Evolutionary conservation across 2,888 invertebrate species (phyloP).

Genomic region (Troides aeacus): DNA sequence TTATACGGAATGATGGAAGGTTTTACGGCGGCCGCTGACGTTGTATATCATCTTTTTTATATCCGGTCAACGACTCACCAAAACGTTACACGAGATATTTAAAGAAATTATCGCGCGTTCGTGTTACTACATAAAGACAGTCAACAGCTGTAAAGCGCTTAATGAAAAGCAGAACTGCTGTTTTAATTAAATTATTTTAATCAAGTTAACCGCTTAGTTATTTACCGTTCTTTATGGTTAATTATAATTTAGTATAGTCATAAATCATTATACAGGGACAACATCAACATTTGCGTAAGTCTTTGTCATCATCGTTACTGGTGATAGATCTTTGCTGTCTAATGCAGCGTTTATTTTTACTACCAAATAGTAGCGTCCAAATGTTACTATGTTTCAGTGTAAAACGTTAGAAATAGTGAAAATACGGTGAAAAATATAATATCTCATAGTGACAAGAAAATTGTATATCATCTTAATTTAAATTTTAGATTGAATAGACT

Average conservation of each 20-base stretch:
- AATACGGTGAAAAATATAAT: no score
- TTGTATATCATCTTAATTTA: no score
- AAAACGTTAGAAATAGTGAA: no score
- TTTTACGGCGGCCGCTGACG: slow-evolving; percentile 38
- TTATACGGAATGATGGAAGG: slow-evolving; percentile 62
- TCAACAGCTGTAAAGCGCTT: background rate
- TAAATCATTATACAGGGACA: background rate
- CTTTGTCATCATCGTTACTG: no score
- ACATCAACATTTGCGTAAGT: no score
- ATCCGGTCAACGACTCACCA: slow-evolving; percentile 23
- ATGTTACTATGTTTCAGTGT: no score
- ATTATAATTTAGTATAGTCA: background rate
- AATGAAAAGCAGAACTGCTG: background rate
- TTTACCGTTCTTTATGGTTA: background rate
- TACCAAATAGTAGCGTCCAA: no score
- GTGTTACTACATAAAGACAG: background rate
- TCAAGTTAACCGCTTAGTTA: background rate
- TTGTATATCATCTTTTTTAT: slow-evolving; percentile 30
- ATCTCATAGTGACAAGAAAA: no score
- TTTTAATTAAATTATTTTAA: background rate
- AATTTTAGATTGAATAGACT: no score
- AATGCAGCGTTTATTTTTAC: no score
- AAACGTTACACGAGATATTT: slow-evolving; percentile 13
- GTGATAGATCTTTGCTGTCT: no score
- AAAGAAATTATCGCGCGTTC: slow-evolving; percentile 17